Evolutionary conservation across 2,797 vertebrate genomes (phyloP).

Genomic region (Sebastes ruberrimus): DNA sequence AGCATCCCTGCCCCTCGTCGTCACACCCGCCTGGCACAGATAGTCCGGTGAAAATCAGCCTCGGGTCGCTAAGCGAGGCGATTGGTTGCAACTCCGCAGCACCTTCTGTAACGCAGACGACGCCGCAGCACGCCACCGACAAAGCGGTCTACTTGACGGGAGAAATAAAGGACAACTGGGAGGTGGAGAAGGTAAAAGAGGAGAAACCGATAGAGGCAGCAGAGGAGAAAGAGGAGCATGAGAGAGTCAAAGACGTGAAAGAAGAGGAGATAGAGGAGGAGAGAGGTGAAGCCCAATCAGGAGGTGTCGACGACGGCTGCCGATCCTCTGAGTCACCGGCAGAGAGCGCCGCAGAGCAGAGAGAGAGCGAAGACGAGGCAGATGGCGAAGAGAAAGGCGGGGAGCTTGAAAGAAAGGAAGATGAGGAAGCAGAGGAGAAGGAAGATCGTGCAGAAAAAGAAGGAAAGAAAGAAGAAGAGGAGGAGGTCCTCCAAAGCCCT

Average conservation of each 20-base stretch:
- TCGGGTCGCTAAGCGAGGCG: slow-evolving; percentile 41
- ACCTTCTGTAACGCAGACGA: neutral
- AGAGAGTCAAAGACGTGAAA: neutral
- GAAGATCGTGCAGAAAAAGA: neutral
- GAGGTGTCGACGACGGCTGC: neutral
- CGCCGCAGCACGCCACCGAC: slow-evolving; percentile 41
- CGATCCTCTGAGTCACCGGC: slow-evolving; percentile 17
- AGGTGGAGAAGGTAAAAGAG: slow-evolving; percentile 3
- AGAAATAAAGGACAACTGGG: slow-evolving; percentile 52
- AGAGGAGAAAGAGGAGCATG: neutral
- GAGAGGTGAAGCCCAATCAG: neutral
- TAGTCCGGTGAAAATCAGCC: slow-evolving; percentile 34
- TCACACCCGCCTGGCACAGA: neutral
- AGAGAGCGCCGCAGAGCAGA: slow-evolving; percentile 5
- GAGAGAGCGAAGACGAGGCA: neutral
- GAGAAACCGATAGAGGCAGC: neutral
- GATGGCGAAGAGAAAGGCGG: neutral
- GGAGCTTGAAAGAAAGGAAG: neutral
- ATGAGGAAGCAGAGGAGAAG: neutral
- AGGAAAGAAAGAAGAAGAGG: neutral
- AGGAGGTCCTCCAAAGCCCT: neutral
- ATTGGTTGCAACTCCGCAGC: slow-evolving; percentile 4
- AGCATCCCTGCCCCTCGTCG: neutral
- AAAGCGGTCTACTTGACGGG: slow-evolving; percentile 66
- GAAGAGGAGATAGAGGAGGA: neutral